These are phyloP conservation scores for Dinomys branickii DNA, from an alignment of 2,113 vertebrate species.

Conservation along the genomic window DNA sequence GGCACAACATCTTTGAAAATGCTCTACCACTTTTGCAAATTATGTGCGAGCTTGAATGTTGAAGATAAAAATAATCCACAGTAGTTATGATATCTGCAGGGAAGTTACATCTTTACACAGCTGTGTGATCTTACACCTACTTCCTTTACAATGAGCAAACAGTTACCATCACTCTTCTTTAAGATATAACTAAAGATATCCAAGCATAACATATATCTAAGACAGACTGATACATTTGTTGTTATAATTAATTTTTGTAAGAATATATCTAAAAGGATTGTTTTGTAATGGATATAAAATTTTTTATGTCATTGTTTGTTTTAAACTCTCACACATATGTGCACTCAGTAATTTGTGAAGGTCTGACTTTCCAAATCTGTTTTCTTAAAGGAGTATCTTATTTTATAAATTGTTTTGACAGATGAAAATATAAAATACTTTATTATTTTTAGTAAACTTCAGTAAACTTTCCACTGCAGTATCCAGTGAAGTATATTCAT, in stretches of 20 bases:
- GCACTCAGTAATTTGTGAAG: background rate
- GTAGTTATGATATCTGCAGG: background rate
- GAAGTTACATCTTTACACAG: background rate
- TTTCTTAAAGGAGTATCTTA: conserved; percentile 35
- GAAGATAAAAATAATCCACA: background rate
- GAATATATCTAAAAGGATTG: background rate
- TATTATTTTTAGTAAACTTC: background rate
- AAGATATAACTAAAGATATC: background rate
- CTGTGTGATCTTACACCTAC: background rate
- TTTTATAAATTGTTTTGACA: conserved; percentile 51
- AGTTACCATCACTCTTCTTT: background rate
- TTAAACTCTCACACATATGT: background rate
- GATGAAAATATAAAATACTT: background rate
- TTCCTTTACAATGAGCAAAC: conserved; percentile 51
- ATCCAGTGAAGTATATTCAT: background rate
- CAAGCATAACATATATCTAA: conserved; percentile 51
- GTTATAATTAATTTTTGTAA: conserved; percentile 16
- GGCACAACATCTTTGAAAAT: conserved; percentile 89
- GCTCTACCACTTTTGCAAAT: conserved; percentile 64
- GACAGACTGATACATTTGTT: background rate
- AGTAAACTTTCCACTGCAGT: background rate
- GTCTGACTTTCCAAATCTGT: background rate
- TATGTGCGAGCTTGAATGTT: conserved; percentile 67
- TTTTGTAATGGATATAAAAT: conserved; percentile 71
- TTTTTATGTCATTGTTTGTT: background rate